Evolutionary conservation across 2,888 invertebrate genomes (phyloP), one percentile per base, ranked within the genome.

Genomic region (Eupithecia pulchellata): DNA sequence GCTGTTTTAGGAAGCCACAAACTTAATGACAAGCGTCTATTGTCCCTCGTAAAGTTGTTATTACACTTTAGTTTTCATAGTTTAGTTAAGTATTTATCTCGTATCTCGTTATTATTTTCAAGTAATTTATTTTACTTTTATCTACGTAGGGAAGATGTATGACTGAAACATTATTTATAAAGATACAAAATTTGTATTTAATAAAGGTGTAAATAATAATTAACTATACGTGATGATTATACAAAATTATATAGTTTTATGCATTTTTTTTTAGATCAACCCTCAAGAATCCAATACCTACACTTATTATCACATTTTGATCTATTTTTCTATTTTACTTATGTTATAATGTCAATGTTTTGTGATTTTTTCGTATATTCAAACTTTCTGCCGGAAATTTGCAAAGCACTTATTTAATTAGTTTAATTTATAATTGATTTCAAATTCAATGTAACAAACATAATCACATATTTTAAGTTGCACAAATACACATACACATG

Each of bases 171-270:
- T 52, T 25, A 52, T 52, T 25, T 52, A 52, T 25, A 25, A 52
- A 52, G 52, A 52, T 52, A 52, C 52, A 52, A 52, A 52, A 13
- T n/a, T n/a, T 52, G 52, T 52, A 52, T 52, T 52, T 52, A 52
- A n/a, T n/a, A 52, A 13, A 52, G 42, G 20, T 47, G 20, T 52
- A 52, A 52, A 52, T 52, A 52, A 3, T 20, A 52, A 52, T 52
- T 25, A 25, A n/a, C n/a, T n/a, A n/a, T n/a, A n/a, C n/a, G n/a
- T n/a, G n/a, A n/a, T n/a, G n/a, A n/a, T n/a, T 52, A 47, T n/a
- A 47, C 20, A 47, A 47, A 20, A 25, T 52, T 20, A 47, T 20
- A 9, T 11, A 47, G 20, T 47, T 52, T 2, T 4, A 52, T 25
- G 25, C 11, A 25, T 25, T 13, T 52, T 25, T 25, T 52, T 1